Conservation (phyloP, 2,113 vertebrate genomes). For the Paramormyrops kingsleyae region DNA sequence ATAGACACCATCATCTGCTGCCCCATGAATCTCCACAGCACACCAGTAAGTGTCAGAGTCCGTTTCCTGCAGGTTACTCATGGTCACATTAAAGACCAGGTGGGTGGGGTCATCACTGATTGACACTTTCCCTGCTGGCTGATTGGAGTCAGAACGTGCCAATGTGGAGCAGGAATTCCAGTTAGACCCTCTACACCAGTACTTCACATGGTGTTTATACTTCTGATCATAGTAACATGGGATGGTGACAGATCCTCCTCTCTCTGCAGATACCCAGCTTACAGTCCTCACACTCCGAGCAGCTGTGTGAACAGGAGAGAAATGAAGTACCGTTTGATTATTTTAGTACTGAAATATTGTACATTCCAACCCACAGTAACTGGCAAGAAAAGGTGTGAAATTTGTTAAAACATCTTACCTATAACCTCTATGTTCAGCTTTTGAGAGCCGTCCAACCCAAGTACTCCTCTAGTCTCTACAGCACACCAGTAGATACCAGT, state of each 20-base stretch:
- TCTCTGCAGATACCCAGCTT: neutral
- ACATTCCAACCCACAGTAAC: too few species aligned
- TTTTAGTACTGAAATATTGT: too few species aligned
- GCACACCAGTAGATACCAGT: too few species aligned
- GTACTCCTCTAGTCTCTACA: too few species aligned
- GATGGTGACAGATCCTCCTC: neutral
- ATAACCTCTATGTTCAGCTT: accelerated
- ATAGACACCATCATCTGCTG: neutral
- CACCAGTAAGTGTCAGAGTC: too few species aligned
- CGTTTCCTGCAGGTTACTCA: neutral
- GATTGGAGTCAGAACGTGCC: neutral
- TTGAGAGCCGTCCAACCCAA: too few species aligned
- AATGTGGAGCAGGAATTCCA: neutral
- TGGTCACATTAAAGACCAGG: neutral
- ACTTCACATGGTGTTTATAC: neutral
- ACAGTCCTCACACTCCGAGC: neutral
- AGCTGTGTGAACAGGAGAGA: neutral
- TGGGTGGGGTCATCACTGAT: neutral
- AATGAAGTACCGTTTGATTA: too few species aligned
- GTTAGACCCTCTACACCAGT: neutral
- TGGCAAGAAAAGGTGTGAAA: too few species aligned
- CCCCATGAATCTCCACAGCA: neutral
- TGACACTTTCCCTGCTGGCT: neutral
- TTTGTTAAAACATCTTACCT: too few species aligned
- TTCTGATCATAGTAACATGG: neutral